Percentiles rank a stretch among this genome's conserved stretches.
phyloP scores from a whole-genome alignment of 2,113 vertebrate species.

The Cynoglossus semilaevis region DNA sequence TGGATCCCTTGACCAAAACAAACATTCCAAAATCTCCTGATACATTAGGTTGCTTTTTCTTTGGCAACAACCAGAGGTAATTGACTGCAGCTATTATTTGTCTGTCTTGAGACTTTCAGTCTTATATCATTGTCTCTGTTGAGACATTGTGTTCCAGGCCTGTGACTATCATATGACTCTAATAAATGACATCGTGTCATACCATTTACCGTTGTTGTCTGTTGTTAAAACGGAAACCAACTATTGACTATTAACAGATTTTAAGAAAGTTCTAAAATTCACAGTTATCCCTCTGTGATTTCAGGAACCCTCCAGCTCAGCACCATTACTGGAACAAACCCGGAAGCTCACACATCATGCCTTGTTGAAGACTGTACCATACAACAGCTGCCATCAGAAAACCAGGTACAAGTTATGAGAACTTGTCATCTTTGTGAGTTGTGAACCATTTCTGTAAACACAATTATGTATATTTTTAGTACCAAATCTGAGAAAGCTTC shows the following conservation, averaged over 20 bases:
- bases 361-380: slow-evolving; percentile 80
- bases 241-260: neutral
- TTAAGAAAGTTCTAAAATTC: neutral
- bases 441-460: neutral
- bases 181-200: neutral
- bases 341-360: slow-evolving; percentile 81
- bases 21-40: neutral
- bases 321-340: slow-evolving; percentile 84
- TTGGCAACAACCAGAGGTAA: neutral
- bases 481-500: slow-evolving; percentile 50
- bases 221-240: slow-evolving; percentile 10
- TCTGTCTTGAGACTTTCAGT: neutral
- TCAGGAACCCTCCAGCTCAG: slow-evolving; percentile 67
- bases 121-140: slow-evolving; percentile 4
- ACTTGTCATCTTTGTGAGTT: neutral
- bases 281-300: slow-evolving; percentile 9
- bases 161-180: slow-evolving; percentile 20
- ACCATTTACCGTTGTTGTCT: neutral
- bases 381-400: slow-evolving; percentile 85
- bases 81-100: neutral
- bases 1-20: neutral
- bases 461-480: slow-evolving; percentile 31
- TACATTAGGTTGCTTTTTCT: neutral
- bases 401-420: slow-evolving; percentile 63
- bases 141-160: neutral